phyloP scores from a whole-genome alignment of 2,888 invertebrate species.

The Parnassius mnemosyne region DNA sequence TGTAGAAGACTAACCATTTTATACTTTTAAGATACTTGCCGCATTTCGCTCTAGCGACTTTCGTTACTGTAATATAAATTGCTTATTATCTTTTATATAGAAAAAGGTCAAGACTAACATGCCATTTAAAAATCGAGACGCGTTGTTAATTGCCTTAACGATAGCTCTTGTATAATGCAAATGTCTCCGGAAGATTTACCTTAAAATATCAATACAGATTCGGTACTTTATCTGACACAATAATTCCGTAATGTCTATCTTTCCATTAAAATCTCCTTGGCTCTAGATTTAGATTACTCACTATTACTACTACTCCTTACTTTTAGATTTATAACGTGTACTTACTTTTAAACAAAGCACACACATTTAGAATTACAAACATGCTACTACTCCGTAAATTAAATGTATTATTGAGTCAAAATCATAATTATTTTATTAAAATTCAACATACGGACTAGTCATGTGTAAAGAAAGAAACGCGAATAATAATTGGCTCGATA shows the following conservation, averaged over 20 bases:
- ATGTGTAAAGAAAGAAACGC: no score
- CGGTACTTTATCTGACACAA: conserved; percentile 26
- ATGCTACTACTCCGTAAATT: background rate
- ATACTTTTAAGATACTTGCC: no score
- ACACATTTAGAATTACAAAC: conserved; percentile 22
- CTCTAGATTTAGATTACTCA: no score
- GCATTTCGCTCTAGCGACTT: background rate
- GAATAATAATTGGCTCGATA: no score
- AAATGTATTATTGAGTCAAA: no score
- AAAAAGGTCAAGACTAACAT: conserved; percentile 6
- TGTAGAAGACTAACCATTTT: no score
- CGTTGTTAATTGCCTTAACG: background rate
- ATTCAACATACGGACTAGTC: no score
- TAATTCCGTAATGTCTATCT: conserved; percentile 27
- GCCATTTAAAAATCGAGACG: conserved; percentile 6
- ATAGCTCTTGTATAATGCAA: conserved; percentile 18
- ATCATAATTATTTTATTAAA: no score
- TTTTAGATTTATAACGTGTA: conserved; percentile 26
- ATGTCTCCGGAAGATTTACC: conserved; percentile 18
- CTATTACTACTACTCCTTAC: no score
- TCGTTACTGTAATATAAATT: background rate
- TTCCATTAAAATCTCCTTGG: conserved; percentile 20
- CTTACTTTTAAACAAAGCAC: conserved; percentile 16
- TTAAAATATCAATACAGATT: conserved; percentile 23
- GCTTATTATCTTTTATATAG: background rate